Evolutionary conservation across 2,888 invertebrate species (phyloP), one percentile per base, ranked within the genome.

Genomic region (Hyles lineata): DNA sequence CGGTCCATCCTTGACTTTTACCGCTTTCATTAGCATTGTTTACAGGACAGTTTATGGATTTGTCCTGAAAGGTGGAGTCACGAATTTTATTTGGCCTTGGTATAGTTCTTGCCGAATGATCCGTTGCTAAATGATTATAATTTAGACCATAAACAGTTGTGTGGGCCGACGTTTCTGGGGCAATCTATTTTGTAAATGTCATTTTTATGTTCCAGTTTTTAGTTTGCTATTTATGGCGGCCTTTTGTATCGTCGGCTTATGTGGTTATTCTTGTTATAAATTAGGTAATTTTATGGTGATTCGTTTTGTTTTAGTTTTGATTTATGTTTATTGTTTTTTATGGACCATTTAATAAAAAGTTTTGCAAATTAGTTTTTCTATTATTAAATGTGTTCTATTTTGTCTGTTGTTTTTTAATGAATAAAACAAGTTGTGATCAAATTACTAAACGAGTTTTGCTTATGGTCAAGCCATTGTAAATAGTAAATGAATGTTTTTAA

Each of bases 1-100:
- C 87, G 81, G 85, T 84, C 79, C 76, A 85, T 85, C 84, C 86
- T 87, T 87, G 87, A 89, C 83, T 82, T 89, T 84, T 83, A 85
- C 83, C 80, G 81, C 85, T 84, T 73, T 75, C 84, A 87, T 91
- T 90, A 89, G 82, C 88, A 89, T 91, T 87, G 82, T 77, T 86
- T 83, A 84, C 80, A 81, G 79, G 77, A 83, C 86, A 82, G 75
- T 82, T 80, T 79, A 84, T 83, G 82, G 83, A 85, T 87, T 85
- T 84, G 82, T 85, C 83, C 83, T 82, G 83, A 90, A 89, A 82
- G 85, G 80, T 76, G 75, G 73, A 86, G 87, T 90, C 92, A 92
- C 92, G 90, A 91, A 87, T 74, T 79, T 81, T 77, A 79, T 83
- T 78, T 82, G 80, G 82, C 89, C 87, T 90, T 89, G 85, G 76